Evolutionary conservation across 2,797 vertebrate species (phyloP).

Genomic region (Meda fulgida): DNA sequence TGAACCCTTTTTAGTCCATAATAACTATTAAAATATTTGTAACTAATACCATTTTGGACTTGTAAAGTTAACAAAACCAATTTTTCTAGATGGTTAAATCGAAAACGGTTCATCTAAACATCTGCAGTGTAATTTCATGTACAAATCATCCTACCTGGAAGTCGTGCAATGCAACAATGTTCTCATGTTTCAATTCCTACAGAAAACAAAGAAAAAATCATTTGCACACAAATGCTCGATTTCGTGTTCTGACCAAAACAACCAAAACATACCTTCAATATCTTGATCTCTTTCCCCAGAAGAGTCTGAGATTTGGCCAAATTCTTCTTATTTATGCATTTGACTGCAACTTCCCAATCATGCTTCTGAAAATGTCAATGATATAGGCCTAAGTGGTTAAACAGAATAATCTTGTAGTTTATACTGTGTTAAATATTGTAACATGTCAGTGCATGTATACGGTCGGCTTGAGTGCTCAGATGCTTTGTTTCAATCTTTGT

Average conservation of each 20-base stretch:
- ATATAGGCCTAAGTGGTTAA: neutral
- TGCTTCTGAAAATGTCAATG: slow-evolving; percentile 82
- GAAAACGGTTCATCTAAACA: neutral
- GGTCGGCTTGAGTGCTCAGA: neutral
- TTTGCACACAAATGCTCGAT: neutral
- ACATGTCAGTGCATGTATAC: neutral
- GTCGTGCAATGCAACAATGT: slow-evolving; percentile 95
- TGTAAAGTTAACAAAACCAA: neutral
- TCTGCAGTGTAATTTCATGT: too few species aligned
- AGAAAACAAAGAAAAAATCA: slow-evolving; percentile 23
- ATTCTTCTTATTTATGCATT: slow-evolving; percentile 99
- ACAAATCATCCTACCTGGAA: slow-evolving; percentile 86
- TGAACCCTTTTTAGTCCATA: neutral
- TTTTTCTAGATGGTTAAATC: too few species aligned
- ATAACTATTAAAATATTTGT: neutral
- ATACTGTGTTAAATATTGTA: neutral
- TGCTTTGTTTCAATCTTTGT: neutral
- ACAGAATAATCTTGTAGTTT: too few species aligned
- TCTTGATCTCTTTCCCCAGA: slow-evolving; percentile 97
- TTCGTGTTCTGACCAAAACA: neutral
- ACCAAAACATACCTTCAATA: slow-evolving; percentile 88
- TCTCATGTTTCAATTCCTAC: slow-evolving; percentile 96
- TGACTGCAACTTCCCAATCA: slow-evolving; percentile 96
- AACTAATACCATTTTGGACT: neutral
- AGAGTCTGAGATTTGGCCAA: slow-evolving; percentile 95